phyloP scores from a whole-genome alignment of 2,113 vertebrate genomes.

The Mionectes macconnelli region DNA sequence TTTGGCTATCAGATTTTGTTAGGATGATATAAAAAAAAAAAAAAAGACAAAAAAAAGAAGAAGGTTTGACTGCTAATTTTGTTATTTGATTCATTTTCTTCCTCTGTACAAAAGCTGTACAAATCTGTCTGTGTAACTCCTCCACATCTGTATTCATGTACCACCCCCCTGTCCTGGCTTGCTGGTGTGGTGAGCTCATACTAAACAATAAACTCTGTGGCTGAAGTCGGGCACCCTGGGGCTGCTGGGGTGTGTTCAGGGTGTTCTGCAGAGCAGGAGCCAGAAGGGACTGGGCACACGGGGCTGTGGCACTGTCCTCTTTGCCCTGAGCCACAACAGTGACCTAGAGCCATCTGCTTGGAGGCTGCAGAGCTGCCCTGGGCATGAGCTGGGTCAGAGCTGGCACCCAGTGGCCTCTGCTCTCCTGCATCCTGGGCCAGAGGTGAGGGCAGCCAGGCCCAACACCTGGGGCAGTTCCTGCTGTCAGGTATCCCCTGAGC shows the following conservation, averaged over 20 bases:
- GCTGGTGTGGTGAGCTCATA: conserved; percentile 73
- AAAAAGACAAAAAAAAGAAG: background rate
- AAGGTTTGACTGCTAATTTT: conserved; percentile 63
- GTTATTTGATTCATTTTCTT: conserved; percentile 50
- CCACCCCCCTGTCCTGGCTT: conserved; percentile 55
- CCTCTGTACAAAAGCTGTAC: conserved; percentile 68
- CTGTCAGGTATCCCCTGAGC: accelerated
- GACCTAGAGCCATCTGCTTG: background rate
- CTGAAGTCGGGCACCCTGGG: conserved; percentile 29
- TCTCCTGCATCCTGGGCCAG: background rate
- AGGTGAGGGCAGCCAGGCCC: background rate
- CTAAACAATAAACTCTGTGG: conserved; percentile 79
- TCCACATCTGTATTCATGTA: conserved; percentile 52
- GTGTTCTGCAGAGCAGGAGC: background rate
- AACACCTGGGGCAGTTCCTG: background rate
- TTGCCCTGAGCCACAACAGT: background rate
- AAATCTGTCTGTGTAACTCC: conserved; percentile 64
- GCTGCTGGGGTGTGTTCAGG: background rate
- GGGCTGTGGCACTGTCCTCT: background rate
- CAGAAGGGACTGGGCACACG: background rate
- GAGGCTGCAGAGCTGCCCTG: background rate
- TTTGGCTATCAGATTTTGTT: conserved; percentile 70
- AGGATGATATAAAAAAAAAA: conserved; percentile 48
- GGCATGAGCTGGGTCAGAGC: background rate
- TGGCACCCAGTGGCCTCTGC: background rate